Evolutionary conservation across 2,113 vertebrate genomes (phyloP), one percentile per base, ranked within the genome.

Genomic region (Salminus brasiliensis): DNA sequence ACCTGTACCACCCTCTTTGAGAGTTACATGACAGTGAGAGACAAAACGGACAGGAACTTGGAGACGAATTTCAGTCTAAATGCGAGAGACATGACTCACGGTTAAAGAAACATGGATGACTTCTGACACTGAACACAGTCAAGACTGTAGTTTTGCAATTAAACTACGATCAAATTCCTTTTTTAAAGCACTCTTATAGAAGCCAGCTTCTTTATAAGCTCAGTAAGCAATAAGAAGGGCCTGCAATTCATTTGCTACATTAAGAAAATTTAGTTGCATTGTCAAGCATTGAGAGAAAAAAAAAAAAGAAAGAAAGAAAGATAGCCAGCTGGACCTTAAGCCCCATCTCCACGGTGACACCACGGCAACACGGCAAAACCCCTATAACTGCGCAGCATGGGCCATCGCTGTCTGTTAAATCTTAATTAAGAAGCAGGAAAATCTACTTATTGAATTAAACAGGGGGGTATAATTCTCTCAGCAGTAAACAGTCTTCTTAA

Each of bases 391-490:
- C 29, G 5, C 76, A 41, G 63, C 9, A 70, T 80, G 81, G 69
- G 77, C 43, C 60, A 30, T 67, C 83, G 65, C 82, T 85, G 86
- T 79, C 90, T 88, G 86, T 82, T 87, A 94, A 94, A 94, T 93
- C 87, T 21, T 90, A 92, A 95, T 94, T 94, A 94, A 93, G 84
- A 84, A 84, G 88, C 86, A 59, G 85, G 91, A 81, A 92, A 90
- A 95, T 93, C 92, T 89, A 89, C 90, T 93, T 87, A 90, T 87
- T 85, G 68, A 81, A 89, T 83, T 55, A 71, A 71, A 76, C 27
- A 25, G 69, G 32, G n/a, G 36, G 36, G 8, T 2, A 11, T 27
- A 18, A 29, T 30, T 60, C 29, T 36, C 39, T 60, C 9, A 62
- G 27, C 9, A 15, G 27, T 25, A 43, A 4, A 25, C 21, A 12